Evolutionary conservation across 2,113 vertebrate genomes (phyloP), one percentile per base, ranked within the genome.

Genomic region (Baryphthengus martii): DNA sequence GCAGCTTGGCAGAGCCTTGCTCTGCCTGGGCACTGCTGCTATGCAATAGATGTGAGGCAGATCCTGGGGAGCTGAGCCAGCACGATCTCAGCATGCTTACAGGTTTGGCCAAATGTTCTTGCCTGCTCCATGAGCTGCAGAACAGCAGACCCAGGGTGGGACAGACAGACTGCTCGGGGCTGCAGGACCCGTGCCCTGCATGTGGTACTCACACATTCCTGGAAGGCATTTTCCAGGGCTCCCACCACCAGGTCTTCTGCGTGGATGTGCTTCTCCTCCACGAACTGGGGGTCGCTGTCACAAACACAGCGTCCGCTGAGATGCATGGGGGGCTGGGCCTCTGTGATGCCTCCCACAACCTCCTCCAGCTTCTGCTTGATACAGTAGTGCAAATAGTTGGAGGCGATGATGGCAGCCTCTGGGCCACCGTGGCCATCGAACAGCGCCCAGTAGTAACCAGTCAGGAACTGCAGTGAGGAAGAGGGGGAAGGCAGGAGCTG

Each of bases 321-420:
- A 29, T 98, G 97, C 98, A 98, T 98, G 42, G 98, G 98, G n/a
- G 98, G 98, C n/a, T 2, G 81, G 40, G 85, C 23, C 29, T 96
- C 96, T 17, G 80, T 79, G 70, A 98, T 42, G 68, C 95, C 96
- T 42, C 97, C 97, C 17, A 93, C 97, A 19, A 98, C 92, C 16
- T 97, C 97, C 62, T 98, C 98, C 88, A 98, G 93, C 93, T 98
- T 98, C 93, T 96, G 97, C 76, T 97, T 98, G 90, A 98, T 97
- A 95, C 98, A 98, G 97, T 97, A 98, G 85, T 98, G 98, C 91
- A 98, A 55, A 59, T 98, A 97, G 85, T 98, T 98, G 94, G 98
- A 98, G 62, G 98, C 98, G 2, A 98, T 92, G 65, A 98, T 96
- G 70, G 98, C 98, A 47, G 98, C 98, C 2, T 97, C 94, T 5